A percentile compares a stretch with the other conserved stretches of the same genome.
Conservation (phyloP, 2,888 invertebrate genomes). For the Tribolium freemani region DNA sequence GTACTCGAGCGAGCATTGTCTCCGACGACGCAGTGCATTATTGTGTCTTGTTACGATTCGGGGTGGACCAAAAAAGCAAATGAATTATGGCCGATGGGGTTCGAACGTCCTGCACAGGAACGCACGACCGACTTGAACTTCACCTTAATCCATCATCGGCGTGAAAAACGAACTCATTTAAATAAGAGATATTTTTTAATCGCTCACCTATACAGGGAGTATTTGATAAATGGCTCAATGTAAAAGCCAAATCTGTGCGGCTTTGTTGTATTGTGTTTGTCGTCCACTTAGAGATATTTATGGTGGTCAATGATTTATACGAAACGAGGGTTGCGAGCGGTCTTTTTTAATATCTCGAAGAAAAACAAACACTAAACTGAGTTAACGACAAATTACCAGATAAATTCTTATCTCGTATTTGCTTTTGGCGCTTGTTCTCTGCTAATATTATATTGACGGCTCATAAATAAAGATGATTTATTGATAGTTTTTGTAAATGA, state of each 20-base stretch:
- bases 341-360: slow-evolving; percentile 55
- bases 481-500: slow-evolving; percentile 37
- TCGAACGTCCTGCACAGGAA: slow-evolving; percentile 54
- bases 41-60: slow-evolving; percentile 10
- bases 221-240: slow-evolving; percentile 43
- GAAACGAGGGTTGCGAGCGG: slow-evolving; percentile 52
- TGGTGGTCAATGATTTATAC: slow-evolving; percentile 60
- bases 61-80: slow-evolving; percentile 12
- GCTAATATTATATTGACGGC: slow-evolving; percentile 42
- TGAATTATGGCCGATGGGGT: slow-evolving; percentile 19
- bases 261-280: slow-evolving; percentile 61
- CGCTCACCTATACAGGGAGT: slow-evolving; percentile 48
- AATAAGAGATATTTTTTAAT: slow-evolving; percentile 60
- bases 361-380: slow-evolving; percentile 54
- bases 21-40: slow-evolving; percentile 20
- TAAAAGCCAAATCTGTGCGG: slow-evolving; percentile 41
- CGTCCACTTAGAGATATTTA: slow-evolving; percentile 63
- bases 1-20: slow-evolving; percentile 22
- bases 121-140: slow-evolving; percentile 57
- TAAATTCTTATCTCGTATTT: slow-evolving; percentile 48
- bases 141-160: slow-evolving; percentile 59
- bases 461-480: slow-evolving; percentile 45
- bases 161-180: slow-evolving; percentile 57
- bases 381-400: slow-evolving; percentile 59
- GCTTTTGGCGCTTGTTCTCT: slow-evolving; percentile 42